Conservation (phyloP, 2,888 invertebrate species). For the Leptinotarsa juncta region DNA sequence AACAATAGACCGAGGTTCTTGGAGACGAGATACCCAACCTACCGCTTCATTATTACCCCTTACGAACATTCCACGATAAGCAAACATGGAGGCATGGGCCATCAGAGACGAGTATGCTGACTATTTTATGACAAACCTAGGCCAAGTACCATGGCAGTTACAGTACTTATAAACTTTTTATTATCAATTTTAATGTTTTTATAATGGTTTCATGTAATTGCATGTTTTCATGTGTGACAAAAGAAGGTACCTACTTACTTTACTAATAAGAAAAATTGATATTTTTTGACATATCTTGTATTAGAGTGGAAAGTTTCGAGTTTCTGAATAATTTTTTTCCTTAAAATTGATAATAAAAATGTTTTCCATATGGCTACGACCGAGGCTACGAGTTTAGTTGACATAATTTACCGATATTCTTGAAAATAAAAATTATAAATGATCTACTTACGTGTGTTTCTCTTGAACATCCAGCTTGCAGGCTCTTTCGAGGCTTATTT, state of each 20-base stretch:
- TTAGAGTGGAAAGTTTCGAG: too few species aligned
- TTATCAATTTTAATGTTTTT: too few species aligned
- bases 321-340: too few species aligned
- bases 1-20: conserved; percentile 4
- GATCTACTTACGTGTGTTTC: too few species aligned
- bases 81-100: conserved; percentile 7
- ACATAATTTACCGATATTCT: too few species aligned
- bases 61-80: conserved; percentile 11
- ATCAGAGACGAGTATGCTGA: conserved; percentile 11
- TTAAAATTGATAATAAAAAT: too few species aligned
- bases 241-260: not conserved
- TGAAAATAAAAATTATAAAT: too few species aligned
- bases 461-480: conserved; percentile 18
- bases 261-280: not conserved
- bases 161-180: not conserved
- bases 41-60: conserved; percentile 8
- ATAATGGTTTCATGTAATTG: not conserved
- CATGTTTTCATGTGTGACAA: conserved; percentile 7
- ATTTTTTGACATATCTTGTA: too few species aligned
- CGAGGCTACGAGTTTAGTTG: too few species aligned
- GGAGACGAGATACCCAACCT: conserved; percentile 17
- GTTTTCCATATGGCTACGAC: too few species aligned
- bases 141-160: conserved; percentile 12
- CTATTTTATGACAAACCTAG: too few species aligned
- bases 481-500: conserved; percentile 29